phyloP scores from a whole-genome alignment of 1,140 invertebrate species.

The Brachionus rotundiformis region DNA sequence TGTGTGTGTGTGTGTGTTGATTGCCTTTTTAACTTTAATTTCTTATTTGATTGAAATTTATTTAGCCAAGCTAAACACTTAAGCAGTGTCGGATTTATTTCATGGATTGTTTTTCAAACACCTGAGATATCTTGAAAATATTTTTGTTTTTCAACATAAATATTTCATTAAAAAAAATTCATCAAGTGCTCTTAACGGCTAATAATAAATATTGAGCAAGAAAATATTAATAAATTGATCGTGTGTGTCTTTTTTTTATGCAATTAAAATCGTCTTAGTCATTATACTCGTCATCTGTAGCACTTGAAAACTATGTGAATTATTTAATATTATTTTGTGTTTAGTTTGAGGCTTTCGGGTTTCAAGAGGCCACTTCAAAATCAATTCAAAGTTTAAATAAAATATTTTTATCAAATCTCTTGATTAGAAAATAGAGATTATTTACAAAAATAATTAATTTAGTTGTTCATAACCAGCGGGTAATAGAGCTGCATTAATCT shows the following conservation, averaged over 20 bases:
- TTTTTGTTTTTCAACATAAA: conserved; percentile 14
- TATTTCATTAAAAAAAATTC: conserved; percentile 9
- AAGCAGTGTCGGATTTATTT: conserved; percentile 11
- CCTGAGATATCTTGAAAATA: conserved; percentile 33
- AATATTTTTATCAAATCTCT: conserved; percentile 33
- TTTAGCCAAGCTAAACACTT: not conserved
- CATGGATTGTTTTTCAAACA: conserved; percentile 27
- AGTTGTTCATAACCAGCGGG: conserved; percentile 46
- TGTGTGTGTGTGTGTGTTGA: not conserved
- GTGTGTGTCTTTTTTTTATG: not conserved
- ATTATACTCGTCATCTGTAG: conserved; percentile 39
- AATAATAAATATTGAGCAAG: conserved; percentile 36
- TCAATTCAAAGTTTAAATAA: conserved; percentile 27
- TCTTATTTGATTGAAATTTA: not conserved
- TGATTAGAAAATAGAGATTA: not conserved
- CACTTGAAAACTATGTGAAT: conserved; percentile 35
- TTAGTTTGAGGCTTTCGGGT: not conserved
- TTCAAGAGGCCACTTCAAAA: conserved; percentile 33
- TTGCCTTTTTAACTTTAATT: not conserved
- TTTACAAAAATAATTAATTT: conserved; percentile 43
- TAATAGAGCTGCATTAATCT: conserved; percentile 19
- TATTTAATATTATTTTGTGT: conserved; percentile 40
- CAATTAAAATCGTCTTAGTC: not conserved
- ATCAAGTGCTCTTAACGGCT: conserved; percentile 24
- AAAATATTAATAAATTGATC: conserved; percentile 24